A percentile compares a stretch with the other conserved stretches of the same genome.
Evolutionary conservation across 1,140 invertebrate species (phyloP).

Genomic region (Listronotus oregonensis): DNA sequence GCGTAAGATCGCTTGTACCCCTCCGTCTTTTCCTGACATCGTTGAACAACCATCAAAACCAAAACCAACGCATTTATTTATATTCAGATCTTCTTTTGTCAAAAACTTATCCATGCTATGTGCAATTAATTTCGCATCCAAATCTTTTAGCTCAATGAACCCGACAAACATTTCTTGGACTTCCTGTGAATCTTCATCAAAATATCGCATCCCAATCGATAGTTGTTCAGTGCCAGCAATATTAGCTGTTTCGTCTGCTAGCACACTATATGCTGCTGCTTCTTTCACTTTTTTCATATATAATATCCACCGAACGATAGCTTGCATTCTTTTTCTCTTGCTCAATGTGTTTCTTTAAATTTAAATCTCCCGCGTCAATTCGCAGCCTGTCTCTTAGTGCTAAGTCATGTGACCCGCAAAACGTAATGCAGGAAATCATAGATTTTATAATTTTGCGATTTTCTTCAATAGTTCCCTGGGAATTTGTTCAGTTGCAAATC

Average conservation of each 20-base stretch:
- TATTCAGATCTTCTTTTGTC: constrained; percentile 23
- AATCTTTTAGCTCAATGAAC: too few relatives aligned
- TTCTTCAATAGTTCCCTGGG: constrained; percentile 19
- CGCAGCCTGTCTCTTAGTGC: constrained; percentile 8
- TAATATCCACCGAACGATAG: constrained; percentile 16
- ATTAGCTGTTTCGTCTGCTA: constrained; percentile 33
- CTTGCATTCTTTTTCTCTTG: too few relatives aligned
- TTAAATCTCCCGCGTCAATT: neutral
- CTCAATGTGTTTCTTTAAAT: constrained; percentile 1
- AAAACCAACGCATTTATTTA: constrained; percentile 31
- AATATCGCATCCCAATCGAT: constrained; percentile 25
- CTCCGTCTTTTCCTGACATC: constrained; percentile 50
- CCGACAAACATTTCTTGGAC: too few relatives aligned
- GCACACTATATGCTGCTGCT: constrained; percentile 18
- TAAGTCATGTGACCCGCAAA: constrained; percentile 31
- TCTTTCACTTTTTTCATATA: constrained; percentile 21
- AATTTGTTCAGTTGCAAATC: neutral
- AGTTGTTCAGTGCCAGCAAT: constrained; percentile 27
- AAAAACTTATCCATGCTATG: constrained; percentile 23
- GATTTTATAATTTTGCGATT: constrained; percentile 25
- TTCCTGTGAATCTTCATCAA: too few relatives aligned
- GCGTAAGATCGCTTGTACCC: constrained; percentile 48
- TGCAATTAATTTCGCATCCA: constrained; percentile 29
- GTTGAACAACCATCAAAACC: constrained; percentile 51
- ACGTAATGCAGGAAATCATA: constrained; percentile 29